phyloP scores from a whole-genome alignment of 2,888 invertebrate species.

The Saturnia pavonia region DNA sequence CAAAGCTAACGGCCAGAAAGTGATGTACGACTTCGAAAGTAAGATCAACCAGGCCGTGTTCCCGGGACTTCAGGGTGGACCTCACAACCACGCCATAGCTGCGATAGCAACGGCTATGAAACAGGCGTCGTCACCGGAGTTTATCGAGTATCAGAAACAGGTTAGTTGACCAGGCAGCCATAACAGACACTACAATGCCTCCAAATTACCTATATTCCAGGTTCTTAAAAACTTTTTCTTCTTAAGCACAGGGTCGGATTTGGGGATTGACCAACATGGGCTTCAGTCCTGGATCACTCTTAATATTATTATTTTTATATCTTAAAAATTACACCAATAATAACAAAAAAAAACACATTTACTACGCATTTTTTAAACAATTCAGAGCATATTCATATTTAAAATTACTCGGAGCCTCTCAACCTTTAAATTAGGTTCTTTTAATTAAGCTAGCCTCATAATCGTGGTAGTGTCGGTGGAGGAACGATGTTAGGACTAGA shows the following conservation, averaged over 20 bases:
- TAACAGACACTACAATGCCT: background rate
- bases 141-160: slow-evolving; percentile 92
- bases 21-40: slow-evolving; percentile 92
- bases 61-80: slow-evolving; percentile 98
- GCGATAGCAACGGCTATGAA: slow-evolving; percentile 97
- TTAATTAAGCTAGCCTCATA: too few species aligned
- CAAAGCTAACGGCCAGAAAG: slow-evolving; percentile 90
- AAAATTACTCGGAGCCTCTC: too few species aligned
- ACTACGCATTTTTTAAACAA: too few species aligned
- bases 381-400: too few species aligned
- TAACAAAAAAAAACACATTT: too few species aligned
- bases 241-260: too few species aligned
- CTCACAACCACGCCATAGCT: slow-evolving; percentile 98
- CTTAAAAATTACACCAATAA: too few species aligned
- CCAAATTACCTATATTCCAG: background rate
- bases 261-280: background rate
- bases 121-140: slow-evolving; percentile 91
- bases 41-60: slow-evolving; percentile 95
- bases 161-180: slow-evolving; percentile 43
- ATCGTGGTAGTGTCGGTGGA: too few species aligned
- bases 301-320: too few species aligned
- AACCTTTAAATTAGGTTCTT: too few species aligned
- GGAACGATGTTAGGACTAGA: too few species aligned
- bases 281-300: background rate
- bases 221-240: background rate